Evolutionary conservation across 2,113 vertebrate species (phyloP), one percentile per base, ranked within the genome.

Genomic region (Acanthochromis polyacanthus): DNA sequence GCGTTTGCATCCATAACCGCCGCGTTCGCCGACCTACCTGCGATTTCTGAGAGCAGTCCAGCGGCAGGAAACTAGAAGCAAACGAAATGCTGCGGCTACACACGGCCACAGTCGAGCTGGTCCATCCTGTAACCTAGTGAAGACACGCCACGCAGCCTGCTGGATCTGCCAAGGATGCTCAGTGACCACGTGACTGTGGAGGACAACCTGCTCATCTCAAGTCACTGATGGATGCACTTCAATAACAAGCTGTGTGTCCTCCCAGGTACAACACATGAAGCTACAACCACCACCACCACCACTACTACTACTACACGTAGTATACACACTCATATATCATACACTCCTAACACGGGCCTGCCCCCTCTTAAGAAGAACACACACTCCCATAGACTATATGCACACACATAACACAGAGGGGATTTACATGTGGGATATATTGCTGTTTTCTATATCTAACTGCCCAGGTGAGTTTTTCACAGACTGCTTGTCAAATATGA

Each of bases 161-260:
- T 58, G 75, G 71, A 52, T 76, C 77, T 40, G 83, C 70, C 10
- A 79, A 84, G 89, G 90, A 90, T 86, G 86, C 87, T 85, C 60
- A 0, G 62, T 1, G 74, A 82, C 80, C 92, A 93, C 88, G 91
- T 92, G 91, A 92, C 84, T 53, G 56, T 9, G 56, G 73, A 82
- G 83, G 70, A 84, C 81, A 88, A 75, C 74, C 88, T 87, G 82
- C 78, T 55, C 36, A 12, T 65, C 65, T 68, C 56, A 51, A 77
- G 80, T 40, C 77, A 55, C 56, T 28, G 67, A 57, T 23, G 45
- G 57, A 62, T 15, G 45, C 3, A 43, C 56, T 30, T 40, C 66
- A 72, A 46, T 3, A 70, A 20, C 68, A 66, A 19, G 75, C 58
- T 28, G 25, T 43, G 40, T 3, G 38, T 10, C 9, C 12, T 15